Conservation (phyloP, 2,888 invertebrate genomes). For the Chirona hameri region DNA sequence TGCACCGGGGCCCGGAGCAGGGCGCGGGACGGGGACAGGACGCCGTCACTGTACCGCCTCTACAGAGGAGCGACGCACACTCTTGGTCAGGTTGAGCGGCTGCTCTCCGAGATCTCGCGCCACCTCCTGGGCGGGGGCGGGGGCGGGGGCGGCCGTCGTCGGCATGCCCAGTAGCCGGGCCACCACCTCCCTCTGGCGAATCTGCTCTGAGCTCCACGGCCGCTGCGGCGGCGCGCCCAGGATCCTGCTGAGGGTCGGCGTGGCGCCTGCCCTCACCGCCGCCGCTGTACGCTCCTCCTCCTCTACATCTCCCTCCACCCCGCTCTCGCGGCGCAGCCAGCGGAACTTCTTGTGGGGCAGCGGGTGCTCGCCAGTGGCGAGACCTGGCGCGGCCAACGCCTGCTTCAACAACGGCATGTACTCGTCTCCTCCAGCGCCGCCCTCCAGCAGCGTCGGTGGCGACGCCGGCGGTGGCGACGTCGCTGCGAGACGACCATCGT, state of each 20-base stretch:
- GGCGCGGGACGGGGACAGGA: neutral
- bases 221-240: slow-evolving; percentile 36
- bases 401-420: slow-evolving; percentile 90
- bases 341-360: slow-evolving; percentile 95
- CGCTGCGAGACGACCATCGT: slow-evolving; percentile 44
- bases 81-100: slow-evolving; percentile 84
- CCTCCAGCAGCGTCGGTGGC: neutral
- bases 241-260: slow-evolving; percentile 45
- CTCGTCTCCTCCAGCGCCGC: slow-evolving; percentile 49
- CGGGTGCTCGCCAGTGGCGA: slow-evolving; percentile 91
- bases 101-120: slow-evolving; percentile 47
- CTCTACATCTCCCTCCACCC: slow-evolving; percentile 33
- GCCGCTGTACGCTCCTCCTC: slow-evolving; percentile 34
- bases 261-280: slow-evolving; percentile 29
- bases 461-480: neutral
- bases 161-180: slow-evolving; percentile 9
- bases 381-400: slow-evolving; percentile 69
- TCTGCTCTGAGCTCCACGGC: slow-evolving; percentile 36
- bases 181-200: slow-evolving; percentile 30
- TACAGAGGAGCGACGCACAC: slow-evolving; percentile 43
- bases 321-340: slow-evolving; percentile 51
- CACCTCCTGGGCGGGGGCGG: neutral
- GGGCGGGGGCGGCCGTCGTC: slow-evolving; percentile 43
- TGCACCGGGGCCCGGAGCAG: neutral
- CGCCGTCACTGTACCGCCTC: neutral